Evolutionary conservation across 2,113 vertebrate genomes (phyloP), one percentile per base, ranked within the genome.

Genomic region (Shinisaurus crocodilurus): DNA sequence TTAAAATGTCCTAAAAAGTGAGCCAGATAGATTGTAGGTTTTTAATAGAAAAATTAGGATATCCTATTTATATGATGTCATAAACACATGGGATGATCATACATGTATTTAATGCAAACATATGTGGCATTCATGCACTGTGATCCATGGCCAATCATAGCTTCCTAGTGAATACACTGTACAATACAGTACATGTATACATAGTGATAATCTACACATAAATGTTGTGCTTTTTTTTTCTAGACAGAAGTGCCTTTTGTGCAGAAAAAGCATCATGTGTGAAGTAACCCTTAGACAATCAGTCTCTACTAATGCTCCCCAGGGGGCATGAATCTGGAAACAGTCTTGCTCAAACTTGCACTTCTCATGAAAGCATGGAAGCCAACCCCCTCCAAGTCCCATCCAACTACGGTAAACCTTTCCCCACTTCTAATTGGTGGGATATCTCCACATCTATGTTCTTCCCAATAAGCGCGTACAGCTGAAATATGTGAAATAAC

Each of bases 1-100:
- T 82, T 37, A 82, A 90, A 92, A 45, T 25, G 45, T 69, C 20
- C 89, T 80, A 60, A 40, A 50, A 91, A 92, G 50, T 43, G 77
- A 69, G 1, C 90, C 92, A 8, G 72, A 74, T 72, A 91, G 70
- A 79, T 3, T 15, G 69, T 8, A 43, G 1, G 6, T 0, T 0
- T 72, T 72, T 13, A 40, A 4, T 6, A 15, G 34, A 16, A 27
- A 54, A 54, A 82, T n/a, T 65, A n/a, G 80, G 54, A 57, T 57
- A 18, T 45, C 37, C 23, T 27, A 77, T 45, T 69, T 13, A 69
- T 48, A 81, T n/a, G 34, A 37, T 82, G 34, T 82, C 80, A 82
- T 82, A 23, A 57, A 6, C 75, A 23, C 40, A 27, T 45, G 40
- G 6, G 40, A 45, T 23, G 1, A 45, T 12, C 10, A 45, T 27